phyloP scores from a whole-genome alignment of 2,888 invertebrate species.

The Eupithecia centaureata region DNA sequence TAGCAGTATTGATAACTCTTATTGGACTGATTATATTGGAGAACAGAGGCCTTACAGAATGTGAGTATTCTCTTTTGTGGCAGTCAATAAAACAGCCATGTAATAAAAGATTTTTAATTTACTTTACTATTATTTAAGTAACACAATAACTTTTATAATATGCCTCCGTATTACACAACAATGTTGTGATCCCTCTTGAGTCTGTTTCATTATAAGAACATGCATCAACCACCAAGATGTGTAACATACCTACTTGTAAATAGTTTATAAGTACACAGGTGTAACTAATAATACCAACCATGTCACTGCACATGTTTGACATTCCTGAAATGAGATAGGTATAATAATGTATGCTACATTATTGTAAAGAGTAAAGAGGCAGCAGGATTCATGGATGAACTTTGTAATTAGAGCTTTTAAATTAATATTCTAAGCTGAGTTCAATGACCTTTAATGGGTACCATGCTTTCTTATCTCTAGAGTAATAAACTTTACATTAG shows the following conservation, averaged over 20 bases:
- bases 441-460: not conserved
- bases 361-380: not conserved
- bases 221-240: no score
- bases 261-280: not conserved
- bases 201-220: no score
- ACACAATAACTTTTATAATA: no score
- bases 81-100: no score
- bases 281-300: not conserved
- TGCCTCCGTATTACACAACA: not conserved
- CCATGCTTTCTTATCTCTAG: not conserved
- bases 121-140: no score
- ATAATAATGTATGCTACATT: not conserved
- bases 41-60: slow-evolving; percentile 90
- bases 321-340: not conserved
- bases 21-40: slow-evolving; percentile 91
- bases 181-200: no score
- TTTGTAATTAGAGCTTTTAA: not conserved
- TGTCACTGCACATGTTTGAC: not conserved
- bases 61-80: slow-evolving; percentile 82
- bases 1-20: slow-evolving; percentile 88
- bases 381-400: slow-evolving; percentile 1
- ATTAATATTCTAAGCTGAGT: not conserved
- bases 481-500: not conserved
- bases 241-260: not conserved
- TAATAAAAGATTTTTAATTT: no score